Evolutionary conservation across 1,140 invertebrate species (phyloP).

Genomic region (Amyelois transitella): DNA sequence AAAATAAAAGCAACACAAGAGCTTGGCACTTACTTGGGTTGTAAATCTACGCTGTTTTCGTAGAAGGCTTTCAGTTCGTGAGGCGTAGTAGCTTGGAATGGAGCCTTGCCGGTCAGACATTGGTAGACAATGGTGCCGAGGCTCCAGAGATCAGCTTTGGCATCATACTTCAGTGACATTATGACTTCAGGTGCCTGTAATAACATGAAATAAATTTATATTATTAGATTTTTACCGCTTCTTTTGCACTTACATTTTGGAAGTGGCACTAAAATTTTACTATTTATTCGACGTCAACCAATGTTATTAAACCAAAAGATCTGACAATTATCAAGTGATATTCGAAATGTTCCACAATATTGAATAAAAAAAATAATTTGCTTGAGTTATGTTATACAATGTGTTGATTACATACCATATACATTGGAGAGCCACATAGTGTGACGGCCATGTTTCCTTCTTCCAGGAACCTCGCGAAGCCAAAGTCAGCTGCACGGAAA

Average conservation of each 20-base stretch:
- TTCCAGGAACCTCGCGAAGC: constrained; percentile 97
- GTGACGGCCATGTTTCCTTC: constrained; percentile 99
- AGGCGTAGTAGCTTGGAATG: constrained; percentile 98
- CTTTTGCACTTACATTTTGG: too few species aligned
- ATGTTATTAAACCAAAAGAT: too few species aligned
- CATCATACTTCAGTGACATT: constrained; percentile 99
- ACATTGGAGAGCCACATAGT: constrained; percentile 99
- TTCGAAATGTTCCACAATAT: neutral
- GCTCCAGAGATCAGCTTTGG: constrained; percentile 99
- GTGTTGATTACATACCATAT: constrained; percentile 84
- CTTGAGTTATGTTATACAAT: neutral
- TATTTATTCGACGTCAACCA: too few species aligned
- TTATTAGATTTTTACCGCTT: too few species aligned
- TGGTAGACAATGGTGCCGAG: constrained; percentile 99
- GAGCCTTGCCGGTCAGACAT: constrained; percentile 98
- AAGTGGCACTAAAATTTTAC: too few species aligned
- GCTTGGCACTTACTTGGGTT: constrained; percentile 86
- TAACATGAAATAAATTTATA: constrained; percentile 17
- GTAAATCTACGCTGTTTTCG: constrained; percentile 95
- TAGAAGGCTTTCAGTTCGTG: constrained; percentile 98
- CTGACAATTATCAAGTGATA: too few species aligned
- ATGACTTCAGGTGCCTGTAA: constrained; percentile 97
- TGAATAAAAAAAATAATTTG: neutral
- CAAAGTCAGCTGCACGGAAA: constrained; percentile 92
- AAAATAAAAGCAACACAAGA: neutral